A percentile compares a stretch with the other conserved stretches of the same genome.
Conservation (phyloP, 2,888 invertebrate genomes). For the Chirona hameri region DNA sequence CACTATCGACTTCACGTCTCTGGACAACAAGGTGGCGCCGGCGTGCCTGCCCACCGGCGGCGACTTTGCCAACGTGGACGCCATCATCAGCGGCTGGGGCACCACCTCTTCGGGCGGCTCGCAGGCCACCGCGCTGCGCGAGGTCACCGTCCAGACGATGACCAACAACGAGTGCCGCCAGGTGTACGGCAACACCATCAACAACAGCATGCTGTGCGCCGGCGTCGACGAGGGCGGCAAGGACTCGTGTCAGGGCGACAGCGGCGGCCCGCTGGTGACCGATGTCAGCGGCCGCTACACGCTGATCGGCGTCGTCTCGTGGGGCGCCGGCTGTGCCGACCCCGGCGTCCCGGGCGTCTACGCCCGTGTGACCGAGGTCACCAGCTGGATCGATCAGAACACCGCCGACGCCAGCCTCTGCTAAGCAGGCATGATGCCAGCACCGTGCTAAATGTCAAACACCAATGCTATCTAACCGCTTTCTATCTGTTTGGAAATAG, state of each 20-base stretch:
- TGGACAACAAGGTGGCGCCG: constrained; percentile 4
- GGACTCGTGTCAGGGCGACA: constrained; percentile 13
- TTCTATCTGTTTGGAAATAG: too few relatives aligned
- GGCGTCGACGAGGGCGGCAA: background rate
- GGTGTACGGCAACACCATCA: background rate
- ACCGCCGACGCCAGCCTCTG: constrained; percentile 3
- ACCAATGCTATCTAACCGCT: too few relatives aligned
- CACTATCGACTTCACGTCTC: background rate
- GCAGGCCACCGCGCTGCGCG: background rate
- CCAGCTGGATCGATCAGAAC: constrained; percentile 5
- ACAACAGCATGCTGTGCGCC: constrained; percentile 10
- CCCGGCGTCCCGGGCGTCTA: background rate
- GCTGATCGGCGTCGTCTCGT: constrained; percentile 3
- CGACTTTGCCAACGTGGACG: background rate
- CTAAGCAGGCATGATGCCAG: background rate
- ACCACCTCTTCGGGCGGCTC: background rate
- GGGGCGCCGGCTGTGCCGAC: background rate
- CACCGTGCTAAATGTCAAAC: too few relatives aligned
- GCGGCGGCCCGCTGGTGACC: constrained; percentile 13
- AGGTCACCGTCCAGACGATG: background rate
- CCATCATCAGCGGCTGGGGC: constrained; percentile 7
- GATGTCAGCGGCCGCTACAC: background rate
- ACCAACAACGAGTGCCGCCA: background rate
- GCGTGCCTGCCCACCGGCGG: background rate
- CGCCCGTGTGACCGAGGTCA: background rate